A percentile compares a stretch with the other conserved stretches of the same genome.
These are phyloP conservation scores for Mormyrus proboscirostris DNA, from an alignment of 2,797 vertebrate species.

Conservation along the genomic window DNA sequence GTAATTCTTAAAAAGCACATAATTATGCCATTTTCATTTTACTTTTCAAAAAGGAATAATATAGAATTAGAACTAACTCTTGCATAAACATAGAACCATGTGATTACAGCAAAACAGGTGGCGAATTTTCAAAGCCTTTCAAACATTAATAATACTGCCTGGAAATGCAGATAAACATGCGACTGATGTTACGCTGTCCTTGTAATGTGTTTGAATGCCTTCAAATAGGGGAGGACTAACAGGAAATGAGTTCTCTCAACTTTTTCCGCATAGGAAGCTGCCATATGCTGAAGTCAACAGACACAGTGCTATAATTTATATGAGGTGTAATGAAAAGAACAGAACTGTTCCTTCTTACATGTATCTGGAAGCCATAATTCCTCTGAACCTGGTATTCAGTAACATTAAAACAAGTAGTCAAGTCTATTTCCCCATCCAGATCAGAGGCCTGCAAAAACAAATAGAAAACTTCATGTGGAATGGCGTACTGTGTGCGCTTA, in stretches of 20 bases:
- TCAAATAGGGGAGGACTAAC: neutral
- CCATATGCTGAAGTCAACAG: neutral
- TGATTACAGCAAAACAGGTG: neutral
- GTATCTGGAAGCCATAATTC: constrained; percentile 74
- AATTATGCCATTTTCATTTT: neutral
- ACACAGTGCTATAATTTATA: neutral
- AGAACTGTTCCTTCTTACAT: constrained; percentile 51
- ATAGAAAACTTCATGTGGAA: neutral
- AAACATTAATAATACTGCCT: neutral
- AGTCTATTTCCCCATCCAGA: constrained; percentile 71
- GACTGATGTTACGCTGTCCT: neutral
- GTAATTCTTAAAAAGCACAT: neutral
- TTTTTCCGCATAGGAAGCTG: neutral
- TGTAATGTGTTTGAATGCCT: neutral
- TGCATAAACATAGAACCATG: neutral
- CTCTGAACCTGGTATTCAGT: constrained; percentile 73
- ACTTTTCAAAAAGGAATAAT: neutral
- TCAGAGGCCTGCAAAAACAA: constrained; percentile 60
- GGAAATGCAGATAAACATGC: neutral
- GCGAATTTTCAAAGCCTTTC: neutral
- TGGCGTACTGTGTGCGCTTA: neutral
- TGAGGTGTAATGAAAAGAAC: neutral
- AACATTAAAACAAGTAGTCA: constrained; percentile 66
- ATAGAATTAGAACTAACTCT: neutral
- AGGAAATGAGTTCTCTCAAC: neutral